Percentiles rank a stretch among this genome's conserved stretches.
Conservation (phyloP, 2,797 vertebrate species). For the Glossophaga mutica region DNA sequence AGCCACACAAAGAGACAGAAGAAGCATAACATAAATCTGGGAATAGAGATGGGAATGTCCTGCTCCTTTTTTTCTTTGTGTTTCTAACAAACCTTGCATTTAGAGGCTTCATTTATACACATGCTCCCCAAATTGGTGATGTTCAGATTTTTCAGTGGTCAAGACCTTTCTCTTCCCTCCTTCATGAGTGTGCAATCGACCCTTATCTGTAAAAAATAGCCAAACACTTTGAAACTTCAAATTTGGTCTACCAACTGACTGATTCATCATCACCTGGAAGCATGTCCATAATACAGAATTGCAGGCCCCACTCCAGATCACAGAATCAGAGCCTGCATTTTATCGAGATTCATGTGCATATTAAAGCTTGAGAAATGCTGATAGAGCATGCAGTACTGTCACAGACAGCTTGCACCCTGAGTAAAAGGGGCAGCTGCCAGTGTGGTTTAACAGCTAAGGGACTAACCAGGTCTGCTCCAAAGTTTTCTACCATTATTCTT, state of each 20-base stretch:
- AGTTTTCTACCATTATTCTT: not conserved
- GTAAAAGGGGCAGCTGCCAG: not conserved
- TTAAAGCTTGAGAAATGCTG: not conserved
- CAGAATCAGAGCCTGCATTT: not conserved
- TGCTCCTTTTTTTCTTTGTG: not conserved
- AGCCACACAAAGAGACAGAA: not conserved
- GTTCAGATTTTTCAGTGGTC: not conserved
- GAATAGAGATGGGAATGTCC: not conserved
- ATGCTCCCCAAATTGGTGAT: not conserved
- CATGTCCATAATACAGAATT: not conserved
- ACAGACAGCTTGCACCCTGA: not conserved
- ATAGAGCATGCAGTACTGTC: not conserved
- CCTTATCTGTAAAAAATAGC: not conserved
- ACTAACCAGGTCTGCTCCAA: not conserved
- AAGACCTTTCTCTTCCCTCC: not conserved
- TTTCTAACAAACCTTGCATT: not conserved
- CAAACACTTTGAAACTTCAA: not conserved
- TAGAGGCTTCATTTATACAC: not conserved
- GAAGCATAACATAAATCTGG: not conserved
- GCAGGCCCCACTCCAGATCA: not conserved
- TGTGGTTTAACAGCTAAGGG: not conserved
- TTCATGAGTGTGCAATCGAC: not conserved
- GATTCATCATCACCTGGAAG: not conserved
- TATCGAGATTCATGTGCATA: not conserved
- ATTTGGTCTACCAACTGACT: not conserved